A percentile compares a stretch with the other conserved stretches of the same genome.
phyloP scores from a whole-genome alignment of 1,140 invertebrate species.

The Caerostris extrusa region DNA sequence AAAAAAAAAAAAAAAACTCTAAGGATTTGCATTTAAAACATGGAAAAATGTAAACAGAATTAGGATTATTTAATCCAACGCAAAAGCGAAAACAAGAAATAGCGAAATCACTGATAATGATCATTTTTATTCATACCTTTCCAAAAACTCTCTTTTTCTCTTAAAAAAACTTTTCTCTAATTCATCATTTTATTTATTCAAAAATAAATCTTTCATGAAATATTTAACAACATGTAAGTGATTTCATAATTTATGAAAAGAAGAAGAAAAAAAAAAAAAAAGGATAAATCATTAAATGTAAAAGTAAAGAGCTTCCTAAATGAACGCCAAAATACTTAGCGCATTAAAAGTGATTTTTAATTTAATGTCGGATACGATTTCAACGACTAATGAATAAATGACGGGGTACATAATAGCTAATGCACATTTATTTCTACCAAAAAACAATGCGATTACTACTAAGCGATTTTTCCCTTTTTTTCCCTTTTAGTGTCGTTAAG shows the following conservation, averaged over 20 bases:
- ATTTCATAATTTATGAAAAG: background rate
- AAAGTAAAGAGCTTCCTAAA: background rate
- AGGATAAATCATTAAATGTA: too few relatives aligned
- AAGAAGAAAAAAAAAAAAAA: too few relatives aligned
- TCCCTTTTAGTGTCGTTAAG: constrained; percentile 47
- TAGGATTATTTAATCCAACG: too few relatives aligned
- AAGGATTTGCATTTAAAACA: too few relatives aligned
- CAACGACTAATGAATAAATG: constrained; percentile 45
- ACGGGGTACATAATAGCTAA: background rate
- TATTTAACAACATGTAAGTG: background rate
- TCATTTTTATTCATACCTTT: too few relatives aligned
- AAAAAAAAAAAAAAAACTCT: too few relatives aligned
- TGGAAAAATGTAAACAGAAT: too few relatives aligned
- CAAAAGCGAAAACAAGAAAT: too few relatives aligned
- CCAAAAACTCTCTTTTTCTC: background rate
- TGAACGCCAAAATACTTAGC: background rate
- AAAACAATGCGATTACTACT: constrained; percentile 47
- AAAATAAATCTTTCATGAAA: background rate
- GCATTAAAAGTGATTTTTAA: constrained; percentile 60
- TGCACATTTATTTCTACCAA: background rate
- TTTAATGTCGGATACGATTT: constrained; percentile 16
- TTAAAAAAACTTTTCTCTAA: background rate
- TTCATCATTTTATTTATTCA: background rate
- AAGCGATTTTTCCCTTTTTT: background rate
- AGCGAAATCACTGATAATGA: too few relatives aligned